Percentiles rank a stretch among this genome's conserved stretches.
Evolutionary conservation across 2,888 invertebrate genomes (phyloP).

Genomic region (Meiosimyza decipiens): DNA sequence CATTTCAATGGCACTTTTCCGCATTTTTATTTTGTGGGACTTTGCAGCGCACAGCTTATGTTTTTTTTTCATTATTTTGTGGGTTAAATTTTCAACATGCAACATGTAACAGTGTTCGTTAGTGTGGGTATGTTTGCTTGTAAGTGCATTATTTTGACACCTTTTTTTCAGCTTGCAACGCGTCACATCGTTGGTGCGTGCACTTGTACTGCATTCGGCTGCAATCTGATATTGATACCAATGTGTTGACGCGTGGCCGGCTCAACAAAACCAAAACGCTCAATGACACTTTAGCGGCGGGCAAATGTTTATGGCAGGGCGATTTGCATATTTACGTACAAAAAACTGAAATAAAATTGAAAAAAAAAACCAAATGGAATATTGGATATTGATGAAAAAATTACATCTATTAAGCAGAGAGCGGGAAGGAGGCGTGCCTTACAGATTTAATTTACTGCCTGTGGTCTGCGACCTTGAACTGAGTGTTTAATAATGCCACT

Average conservation of each 20-base stretch:
- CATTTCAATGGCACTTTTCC: conserved; percentile 9
- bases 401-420: conserved; percentile 56
- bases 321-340: not conserved
- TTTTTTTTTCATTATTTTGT: conserved; percentile 1
- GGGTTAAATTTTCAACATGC: conserved; percentile 39
- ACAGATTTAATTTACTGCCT: no score
- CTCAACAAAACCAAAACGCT: conserved; percentile 15
- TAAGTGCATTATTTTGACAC: conserved; percentile 21
- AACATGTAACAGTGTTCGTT: conserved; percentile 33
- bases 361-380: no score
- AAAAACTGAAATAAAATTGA: no score
- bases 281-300: conserved; percentile 11
- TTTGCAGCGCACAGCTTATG: not conserved
- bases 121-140: not conserved
- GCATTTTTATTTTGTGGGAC: not conserved
- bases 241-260: not conserved
- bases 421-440: no score
- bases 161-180: not conserved
- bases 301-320: no score
- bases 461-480: no score
- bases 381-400: not conserved
- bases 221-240: not conserved
- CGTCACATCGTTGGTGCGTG: not conserved
- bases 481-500: no score
- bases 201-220: not conserved